Conservation (phyloP, 2,888 invertebrate genomes). For the Pheosia tremula region DNA sequence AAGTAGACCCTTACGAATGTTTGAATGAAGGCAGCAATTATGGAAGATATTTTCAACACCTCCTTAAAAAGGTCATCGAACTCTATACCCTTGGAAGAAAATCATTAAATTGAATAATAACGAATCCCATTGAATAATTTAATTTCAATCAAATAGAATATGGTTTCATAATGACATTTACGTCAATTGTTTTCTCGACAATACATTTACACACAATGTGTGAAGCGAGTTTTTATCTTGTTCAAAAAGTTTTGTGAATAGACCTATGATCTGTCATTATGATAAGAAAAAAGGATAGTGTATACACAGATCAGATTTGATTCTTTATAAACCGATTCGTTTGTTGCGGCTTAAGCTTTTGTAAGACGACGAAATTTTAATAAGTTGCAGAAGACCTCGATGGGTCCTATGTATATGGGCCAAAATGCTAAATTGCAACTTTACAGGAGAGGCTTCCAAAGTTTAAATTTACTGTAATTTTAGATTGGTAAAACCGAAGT, state of each 20-base stretch:
- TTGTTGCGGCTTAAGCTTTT: conserved; percentile 46
- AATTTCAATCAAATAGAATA: conserved; percentile 10
- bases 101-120: conserved; percentile 18
- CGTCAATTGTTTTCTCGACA: conserved; percentile 29
- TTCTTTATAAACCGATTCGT: conserved; percentile 45
- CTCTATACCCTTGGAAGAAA: conserved; percentile 23
- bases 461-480: too few species aligned
- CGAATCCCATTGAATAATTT: conserved; percentile 9
- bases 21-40: conserved; percentile 76
- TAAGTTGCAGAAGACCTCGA: conserved; percentile 18
- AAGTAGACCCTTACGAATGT: conserved; percentile 72
- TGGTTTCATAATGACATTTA: neutral
- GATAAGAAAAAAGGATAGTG: conserved; percentile 28
- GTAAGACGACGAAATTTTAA: conserved; percentile 38
- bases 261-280: conserved; percentile 39
- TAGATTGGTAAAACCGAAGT: too few species aligned
- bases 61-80: conserved; percentile 55
- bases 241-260: conserved; percentile 36
- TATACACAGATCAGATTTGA: conserved; percentile 42
- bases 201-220: conserved; percentile 19
- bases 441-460: too few species aligned
- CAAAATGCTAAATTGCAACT: too few species aligned
- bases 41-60: conserved; percentile 68
- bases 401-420: too few species aligned
- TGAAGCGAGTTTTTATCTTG: conserved; percentile 22